phyloP scores from a whole-genome alignment of 2,113 vertebrate genomes.

The Heterochromis multidens region DNA sequence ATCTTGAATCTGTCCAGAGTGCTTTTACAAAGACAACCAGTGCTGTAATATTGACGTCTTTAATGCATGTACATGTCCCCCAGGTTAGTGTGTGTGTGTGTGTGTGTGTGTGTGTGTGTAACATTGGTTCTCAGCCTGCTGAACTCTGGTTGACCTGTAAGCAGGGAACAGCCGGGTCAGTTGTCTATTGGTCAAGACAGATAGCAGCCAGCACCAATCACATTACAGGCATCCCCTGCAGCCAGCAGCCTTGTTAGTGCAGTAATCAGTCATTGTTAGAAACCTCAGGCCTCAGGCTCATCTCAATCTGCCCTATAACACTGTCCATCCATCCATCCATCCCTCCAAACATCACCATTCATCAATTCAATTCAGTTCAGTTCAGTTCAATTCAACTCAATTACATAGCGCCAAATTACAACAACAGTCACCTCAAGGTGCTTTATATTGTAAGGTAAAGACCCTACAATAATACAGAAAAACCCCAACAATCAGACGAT shows the following conservation, averaged over 20 bases:
- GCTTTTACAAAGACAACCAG: not conserved
- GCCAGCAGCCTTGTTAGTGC: conserved; percentile 76
- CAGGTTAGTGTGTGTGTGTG: not conserved
- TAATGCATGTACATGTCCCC: not conserved
- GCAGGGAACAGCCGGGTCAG: conserved; percentile 68
- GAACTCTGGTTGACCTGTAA: conserved; percentile 75
- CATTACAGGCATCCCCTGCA: conserved; percentile 75
- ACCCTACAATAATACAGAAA: no score
- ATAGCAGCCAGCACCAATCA: conserved; percentile 73
- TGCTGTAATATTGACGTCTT: not conserved
- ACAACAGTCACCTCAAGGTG: no score
- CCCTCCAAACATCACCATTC: no score
- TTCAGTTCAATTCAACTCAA: no score
- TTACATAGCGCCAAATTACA: no score
- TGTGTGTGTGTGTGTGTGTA: not conserved
- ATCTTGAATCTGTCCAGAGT: not conserved
- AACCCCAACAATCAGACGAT: no score
- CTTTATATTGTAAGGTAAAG: no score
- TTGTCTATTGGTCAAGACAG: conserved; percentile 78
- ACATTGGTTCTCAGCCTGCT: conserved; percentile 29
- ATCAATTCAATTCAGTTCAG: no score
- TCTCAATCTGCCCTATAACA: conserved; percentile 66
- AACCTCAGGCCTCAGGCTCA: conserved; percentile 36
- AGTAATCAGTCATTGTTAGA: conserved; percentile 78
- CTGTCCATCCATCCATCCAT: not conserved